Conservation (phyloP, 2,888 invertebrate species). For the Capitulum mitella region DNA sequence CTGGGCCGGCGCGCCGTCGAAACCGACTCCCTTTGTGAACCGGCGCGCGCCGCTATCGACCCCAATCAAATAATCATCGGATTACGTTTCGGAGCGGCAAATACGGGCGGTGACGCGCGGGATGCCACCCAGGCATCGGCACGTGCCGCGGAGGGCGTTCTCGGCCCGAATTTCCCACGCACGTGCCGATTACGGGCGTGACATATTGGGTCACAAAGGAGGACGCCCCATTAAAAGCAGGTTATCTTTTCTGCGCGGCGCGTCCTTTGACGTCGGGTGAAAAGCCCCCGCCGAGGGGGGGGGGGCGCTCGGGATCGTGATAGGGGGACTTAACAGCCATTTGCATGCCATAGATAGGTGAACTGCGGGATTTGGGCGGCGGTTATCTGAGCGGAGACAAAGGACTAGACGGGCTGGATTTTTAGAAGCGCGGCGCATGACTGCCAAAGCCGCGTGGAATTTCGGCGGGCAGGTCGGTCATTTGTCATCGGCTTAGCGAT, state of each 20-base stretch:
- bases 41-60: not conserved
- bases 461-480: too few relatives aligned
- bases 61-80: slow-evolving; percentile 24
- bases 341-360: slow-evolving; percentile 4
- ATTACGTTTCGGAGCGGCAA: slow-evolving; percentile 1
- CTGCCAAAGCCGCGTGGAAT: too few relatives aligned
- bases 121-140: not conserved
- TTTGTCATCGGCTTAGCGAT: too few relatives aligned
- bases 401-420: not conserved
- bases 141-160: not conserved
- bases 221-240: not conserved
- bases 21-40: not conserved
- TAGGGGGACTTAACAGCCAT: not conserved
- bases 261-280: not conserved
- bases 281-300: not conserved
- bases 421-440: not conserved
- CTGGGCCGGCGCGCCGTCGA: not conserved
- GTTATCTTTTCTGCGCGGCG: not conserved
- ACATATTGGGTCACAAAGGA: not conserved
- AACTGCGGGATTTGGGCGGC: not conserved
- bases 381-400: not conserved
- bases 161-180: slow-evolving; percentile 9
- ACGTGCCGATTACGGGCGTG: not conserved
- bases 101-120: not conserved
- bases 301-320: not conserved